These are phyloP conservation scores for Scartelaos histophorus DNA, from an alignment of 2,113 vertebrate species.

Conservation along the genomic window DNA sequence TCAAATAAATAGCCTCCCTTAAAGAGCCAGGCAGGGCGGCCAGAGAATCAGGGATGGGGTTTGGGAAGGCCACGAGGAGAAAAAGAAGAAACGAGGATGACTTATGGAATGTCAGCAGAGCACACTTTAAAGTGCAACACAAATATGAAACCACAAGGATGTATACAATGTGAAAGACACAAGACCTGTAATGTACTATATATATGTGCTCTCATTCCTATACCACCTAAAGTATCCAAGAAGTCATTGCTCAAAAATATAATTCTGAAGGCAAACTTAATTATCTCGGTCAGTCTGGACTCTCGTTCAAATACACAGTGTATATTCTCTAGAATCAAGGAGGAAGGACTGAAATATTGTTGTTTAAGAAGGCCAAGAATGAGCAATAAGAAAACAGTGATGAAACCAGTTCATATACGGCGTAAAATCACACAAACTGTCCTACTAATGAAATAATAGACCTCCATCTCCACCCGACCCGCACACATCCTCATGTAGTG, in stretches of 20 bases:
- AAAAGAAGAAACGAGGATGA: conserved; percentile 23
- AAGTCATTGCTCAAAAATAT: neutral
- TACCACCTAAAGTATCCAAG: neutral
- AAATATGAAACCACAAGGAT: neutral
- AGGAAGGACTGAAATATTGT: no score
- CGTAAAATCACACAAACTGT: conserved; percentile 1
- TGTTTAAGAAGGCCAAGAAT: no score
- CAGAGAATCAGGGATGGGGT: conserved; percentile 23
- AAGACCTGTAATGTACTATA: neutral
- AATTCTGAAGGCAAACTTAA: neutral
- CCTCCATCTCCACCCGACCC: neutral
- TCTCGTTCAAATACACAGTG: neutral
- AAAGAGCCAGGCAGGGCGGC: conserved; percentile 72
- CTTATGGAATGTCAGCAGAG: neutral
- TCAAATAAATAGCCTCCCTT: conserved; percentile 99
- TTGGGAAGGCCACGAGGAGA: conserved; percentile 17
- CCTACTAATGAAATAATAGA: conserved; percentile 11
- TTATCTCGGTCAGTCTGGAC: neutral
- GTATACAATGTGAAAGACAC: neutral
- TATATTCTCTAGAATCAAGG: neutral
- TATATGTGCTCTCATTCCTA: neutral
- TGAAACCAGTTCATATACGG: neutral
- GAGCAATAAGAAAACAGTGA: neutral
- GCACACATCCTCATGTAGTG: conserved; percentile 3
- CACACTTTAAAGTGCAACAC: neutral